These are phyloP conservation scores for Pterocles burchelli DNA, from an alignment of 2,113 vertebrate genomes.

Conservation along the genomic window DNA sequence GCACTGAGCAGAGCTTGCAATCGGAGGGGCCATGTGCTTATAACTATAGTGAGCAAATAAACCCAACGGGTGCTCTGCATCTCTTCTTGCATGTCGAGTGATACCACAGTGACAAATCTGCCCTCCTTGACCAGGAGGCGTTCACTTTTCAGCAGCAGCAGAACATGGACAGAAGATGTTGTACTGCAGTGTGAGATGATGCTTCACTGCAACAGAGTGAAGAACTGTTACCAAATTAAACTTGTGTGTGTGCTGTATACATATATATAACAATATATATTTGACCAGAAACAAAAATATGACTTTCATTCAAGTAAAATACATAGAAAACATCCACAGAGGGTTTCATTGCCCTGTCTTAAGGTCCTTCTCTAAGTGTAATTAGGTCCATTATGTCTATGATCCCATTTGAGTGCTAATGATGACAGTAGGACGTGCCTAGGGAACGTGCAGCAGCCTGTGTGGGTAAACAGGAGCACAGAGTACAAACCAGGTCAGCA, in stretches of 20 bases:
- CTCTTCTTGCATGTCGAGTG: neutral
- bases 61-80: neutral
- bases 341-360: neutral
- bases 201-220: neutral
- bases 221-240: neutral
- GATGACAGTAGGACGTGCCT: neutral
- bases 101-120: neutral
- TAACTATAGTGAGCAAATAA: neutral
- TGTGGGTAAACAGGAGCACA: neutral
- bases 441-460: neutral
- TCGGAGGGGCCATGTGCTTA: neutral
- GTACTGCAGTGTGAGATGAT: neutral
- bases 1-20: neutral
- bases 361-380: neutral
- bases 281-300: neutral
- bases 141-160: neutral
- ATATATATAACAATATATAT: neutral
- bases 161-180: neutral
- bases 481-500: neutral
- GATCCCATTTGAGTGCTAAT: neutral
- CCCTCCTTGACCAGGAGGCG: neutral
- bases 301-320: neutral
- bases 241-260: no score
- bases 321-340: neutral
- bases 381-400: neutral